These are phyloP conservation scores for Phasia obesa DNA, from an alignment of 2,888 invertebrate species.

Conservation along the genomic window DNA sequence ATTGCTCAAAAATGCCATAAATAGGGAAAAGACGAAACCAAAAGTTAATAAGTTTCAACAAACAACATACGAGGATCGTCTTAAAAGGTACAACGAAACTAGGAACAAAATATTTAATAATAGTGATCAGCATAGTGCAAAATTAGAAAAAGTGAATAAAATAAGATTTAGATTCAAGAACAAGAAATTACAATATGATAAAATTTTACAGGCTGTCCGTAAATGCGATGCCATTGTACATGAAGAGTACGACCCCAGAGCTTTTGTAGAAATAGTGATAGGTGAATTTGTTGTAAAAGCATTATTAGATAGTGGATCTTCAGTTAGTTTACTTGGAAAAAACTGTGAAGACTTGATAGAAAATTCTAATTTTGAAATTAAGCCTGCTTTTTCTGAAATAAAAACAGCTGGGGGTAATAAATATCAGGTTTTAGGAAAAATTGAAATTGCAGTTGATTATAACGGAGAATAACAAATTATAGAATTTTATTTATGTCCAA, in stretches of 20 bases:
- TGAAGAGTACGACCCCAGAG: background rate
- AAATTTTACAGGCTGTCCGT: background rate
- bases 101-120: conserved; percentile 7
- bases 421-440: background rate
- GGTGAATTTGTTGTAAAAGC: background rate
- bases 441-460: background rate
- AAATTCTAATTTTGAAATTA: background rate
- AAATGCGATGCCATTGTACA: background rate
- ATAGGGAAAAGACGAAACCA: background rate
- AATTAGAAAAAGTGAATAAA: background rate
- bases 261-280: background rate
- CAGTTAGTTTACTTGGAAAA: background rate
- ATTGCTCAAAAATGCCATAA: background rate
- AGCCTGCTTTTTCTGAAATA: background rate
- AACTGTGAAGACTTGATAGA: background rate
- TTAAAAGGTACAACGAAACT: background rate
- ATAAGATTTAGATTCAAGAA: background rate
- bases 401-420: background rate
- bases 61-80: background rate
- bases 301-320: background rate
- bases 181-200: background rate
- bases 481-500: conserved; percentile 1
- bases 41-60: background rate
- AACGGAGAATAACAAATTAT: background rate
- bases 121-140: background rate